Conservation (phyloP, 2,113 vertebrate genomes). For the Actinemys pallida region DNA sequence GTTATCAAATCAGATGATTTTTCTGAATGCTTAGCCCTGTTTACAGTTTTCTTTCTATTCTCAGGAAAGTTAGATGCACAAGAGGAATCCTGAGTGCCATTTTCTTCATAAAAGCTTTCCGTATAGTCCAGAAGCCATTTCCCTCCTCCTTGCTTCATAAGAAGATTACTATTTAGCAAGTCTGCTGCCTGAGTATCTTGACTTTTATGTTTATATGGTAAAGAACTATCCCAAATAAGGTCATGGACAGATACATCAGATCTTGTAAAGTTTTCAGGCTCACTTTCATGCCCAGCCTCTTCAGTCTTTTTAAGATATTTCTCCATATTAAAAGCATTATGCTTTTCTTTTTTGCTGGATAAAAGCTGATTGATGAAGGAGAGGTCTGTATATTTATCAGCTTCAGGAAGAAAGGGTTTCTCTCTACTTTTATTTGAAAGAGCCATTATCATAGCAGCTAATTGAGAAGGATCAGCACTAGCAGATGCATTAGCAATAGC, state of each 20-base stretch:
- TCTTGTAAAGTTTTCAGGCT: constrained; percentile 61
- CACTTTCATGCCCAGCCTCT: constrained; percentile 66
- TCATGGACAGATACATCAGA: constrained; percentile 25
- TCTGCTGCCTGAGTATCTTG: constrained; percentile 9
- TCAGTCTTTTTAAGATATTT: constrained; percentile 89
- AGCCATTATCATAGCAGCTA: constrained; percentile 92
- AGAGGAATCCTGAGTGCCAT: neutral
- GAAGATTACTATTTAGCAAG: constrained; percentile 11
- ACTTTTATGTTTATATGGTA: neutral
- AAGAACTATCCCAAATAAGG: constrained; percentile 45
- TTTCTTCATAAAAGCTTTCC: neutral
- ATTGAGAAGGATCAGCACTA: constrained; percentile 90
- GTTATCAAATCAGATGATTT: constrained; percentile 7
- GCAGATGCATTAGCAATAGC: constrained; percentile 93
- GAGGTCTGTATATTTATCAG: neutral
- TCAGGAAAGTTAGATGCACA: neutral
- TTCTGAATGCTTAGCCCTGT: neutral
- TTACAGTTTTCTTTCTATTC: neutral
- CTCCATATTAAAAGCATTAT: constrained; percentile 85
- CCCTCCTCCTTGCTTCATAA: neutral
- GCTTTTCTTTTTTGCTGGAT: constrained; percentile 74
- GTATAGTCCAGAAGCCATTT: neutral
- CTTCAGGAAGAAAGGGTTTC: constrained; percentile 20
- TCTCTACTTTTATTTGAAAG: constrained; percentile 85
- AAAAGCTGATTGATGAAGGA: constrained; percentile 28